phyloP scores from a whole-genome alignment of 1,140 invertebrate genomes.

The Phymorhynchus buccinoides region DNA sequence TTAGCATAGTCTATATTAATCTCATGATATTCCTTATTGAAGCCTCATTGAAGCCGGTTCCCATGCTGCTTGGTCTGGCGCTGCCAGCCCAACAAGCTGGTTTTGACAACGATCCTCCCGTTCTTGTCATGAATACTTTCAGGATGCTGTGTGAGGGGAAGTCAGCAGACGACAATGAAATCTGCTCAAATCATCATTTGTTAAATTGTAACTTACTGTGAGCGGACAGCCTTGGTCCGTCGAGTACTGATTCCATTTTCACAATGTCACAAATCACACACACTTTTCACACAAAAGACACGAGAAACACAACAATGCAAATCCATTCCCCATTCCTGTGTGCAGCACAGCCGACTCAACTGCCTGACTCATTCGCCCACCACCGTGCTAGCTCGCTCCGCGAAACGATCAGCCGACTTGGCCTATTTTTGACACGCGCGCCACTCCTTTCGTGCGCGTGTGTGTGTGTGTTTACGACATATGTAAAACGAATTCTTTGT shows the following conservation, averaged over 20 bases:
- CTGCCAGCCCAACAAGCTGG: neutral
- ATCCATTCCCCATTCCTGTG: slow-evolving; percentile 1
- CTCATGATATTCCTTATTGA: neutral
- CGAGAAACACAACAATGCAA: slow-evolving; percentile 29
- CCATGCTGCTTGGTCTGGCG: neutral
- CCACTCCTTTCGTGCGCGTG: slow-evolving; percentile 5
- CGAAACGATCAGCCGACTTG: neutral
- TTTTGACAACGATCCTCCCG: neutral
- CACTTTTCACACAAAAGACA: slow-evolving; percentile 24
- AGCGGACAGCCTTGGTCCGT: neutral
- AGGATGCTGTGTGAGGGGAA: neutral
- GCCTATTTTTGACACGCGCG: slow-evolving; percentile 28
- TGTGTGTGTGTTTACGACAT: slow-evolving; percentile 6
- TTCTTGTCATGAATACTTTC: neutral
- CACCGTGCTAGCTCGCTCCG: slow-evolving; percentile 11
- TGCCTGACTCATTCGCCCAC: slow-evolving; percentile 31
- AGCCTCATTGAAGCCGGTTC: neutral
- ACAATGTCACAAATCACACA: slow-evolving; percentile 22
- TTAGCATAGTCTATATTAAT: too few species aligned
- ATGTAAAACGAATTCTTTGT: neutral
- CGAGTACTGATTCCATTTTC: slow-evolving; percentile 30
- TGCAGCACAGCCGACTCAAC: slow-evolving; percentile 26
- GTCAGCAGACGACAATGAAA: slow-evolving; percentile 26
- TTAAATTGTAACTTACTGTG: slow-evolving; percentile 14
- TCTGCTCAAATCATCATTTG: neutral